Percentiles rank a stretch among this genome's conserved stretches.
phyloP scores from a whole-genome alignment of 2,113 vertebrate genomes.

The Alethe diademata region DNA sequence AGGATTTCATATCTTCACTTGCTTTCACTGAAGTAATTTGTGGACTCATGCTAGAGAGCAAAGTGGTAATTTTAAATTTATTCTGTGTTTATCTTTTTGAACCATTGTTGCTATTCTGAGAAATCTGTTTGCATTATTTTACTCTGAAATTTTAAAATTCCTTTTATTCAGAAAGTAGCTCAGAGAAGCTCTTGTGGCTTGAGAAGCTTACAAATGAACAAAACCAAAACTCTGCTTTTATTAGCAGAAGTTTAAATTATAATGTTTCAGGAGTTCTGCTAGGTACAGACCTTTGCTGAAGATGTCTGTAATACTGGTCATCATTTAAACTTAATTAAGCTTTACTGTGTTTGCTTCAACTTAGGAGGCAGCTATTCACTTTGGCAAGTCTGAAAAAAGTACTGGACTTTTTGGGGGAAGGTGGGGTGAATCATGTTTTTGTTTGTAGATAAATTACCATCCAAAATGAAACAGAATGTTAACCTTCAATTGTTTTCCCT shows the following conservation, averaged over 20 bases:
- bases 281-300: not conserved
- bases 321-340: not conserved
- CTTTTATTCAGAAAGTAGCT: not conserved
- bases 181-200: not conserved
- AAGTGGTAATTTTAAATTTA: not conserved
- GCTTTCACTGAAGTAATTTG: not conserved
- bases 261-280: not conserved
- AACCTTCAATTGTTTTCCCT: not conserved
- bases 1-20: not conserved
- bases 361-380: not conserved
- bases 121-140: not conserved
- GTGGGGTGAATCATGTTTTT: not conserved
- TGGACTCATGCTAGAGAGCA: not conserved
- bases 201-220: not conserved
- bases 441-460: not conserved
- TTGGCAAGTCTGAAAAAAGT: not conserved
- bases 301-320: not conserved
- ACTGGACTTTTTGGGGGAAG: not conserved
- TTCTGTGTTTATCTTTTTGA: not conserved
- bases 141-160: not conserved
- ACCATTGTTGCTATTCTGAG: not conserved
- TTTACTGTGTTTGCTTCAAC: not conserved
- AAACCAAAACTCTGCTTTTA: not conserved
- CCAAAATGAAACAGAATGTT: not conserved
- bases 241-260: not conserved